Evolutionary conservation across 2,888 invertebrate species (phyloP), one percentile per base, ranked within the genome.

Genomic region (Lampropteryx suffumata): DNA sequence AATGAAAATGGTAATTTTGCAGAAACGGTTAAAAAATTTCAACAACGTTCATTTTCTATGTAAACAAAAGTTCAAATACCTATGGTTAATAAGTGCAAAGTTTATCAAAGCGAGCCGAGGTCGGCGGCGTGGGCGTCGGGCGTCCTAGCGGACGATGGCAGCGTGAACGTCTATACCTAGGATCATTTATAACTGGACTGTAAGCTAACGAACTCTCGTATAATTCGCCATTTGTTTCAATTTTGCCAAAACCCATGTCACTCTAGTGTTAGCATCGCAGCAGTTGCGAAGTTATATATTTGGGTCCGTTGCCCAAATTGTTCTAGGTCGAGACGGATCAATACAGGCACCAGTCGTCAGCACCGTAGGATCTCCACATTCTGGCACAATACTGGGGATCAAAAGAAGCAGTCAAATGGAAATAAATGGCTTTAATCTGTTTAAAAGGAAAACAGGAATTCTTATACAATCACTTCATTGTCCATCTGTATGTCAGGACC

Each of bases 271-370:
- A 3, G 2, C 21, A 5, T 21, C 5, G 10, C n/a, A n/a, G 28
- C 2, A 10, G n/a, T n/a, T n/a, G n/a, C n/a, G n/a, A n/a, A n/a
- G 21, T 24, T 7, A 27, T 9, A 14, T 11, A 14, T 17, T 44
- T 21, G 29, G 9, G 43, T 52, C 52, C 43, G 39, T 37, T 34
- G 9, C 9, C n/a, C 1, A 14, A 36, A 35, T 14, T 8, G 26
- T 39, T 29, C 26, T 3, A 29, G 60, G 64, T 57, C 69, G 70
- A 74, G 81, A 72, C 80, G 70, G 80, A 79, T 81, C 81, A 79
- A 81, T 80, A 55, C 63, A 52, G 51, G 54, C 62, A 55, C 60
- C 61, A 61, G 53, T 56, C 65, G 52, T 61, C 45, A 58, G 57
- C 43, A 21, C 5, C 33, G 43, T 57, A 61, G 58, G 57, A 61